A percentile compares a stretch with the other conserved stretches of the same genome.
Conservation (phyloP, 2,888 invertebrate genomes). For the Leuctra nigra region DNA sequence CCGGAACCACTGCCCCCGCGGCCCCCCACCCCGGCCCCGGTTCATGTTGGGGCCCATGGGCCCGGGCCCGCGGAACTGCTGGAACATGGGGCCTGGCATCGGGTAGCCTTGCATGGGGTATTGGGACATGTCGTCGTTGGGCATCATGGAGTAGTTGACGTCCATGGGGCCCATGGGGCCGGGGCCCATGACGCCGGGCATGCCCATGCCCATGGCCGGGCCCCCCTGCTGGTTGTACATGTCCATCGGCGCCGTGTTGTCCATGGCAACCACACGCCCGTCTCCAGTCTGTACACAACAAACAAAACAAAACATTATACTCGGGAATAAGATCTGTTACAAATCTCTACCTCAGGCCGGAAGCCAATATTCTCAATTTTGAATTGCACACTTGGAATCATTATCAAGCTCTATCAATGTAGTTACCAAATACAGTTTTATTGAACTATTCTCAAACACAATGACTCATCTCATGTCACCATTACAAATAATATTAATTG, state of each 20-base stretch:
- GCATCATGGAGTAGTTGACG: constrained; percentile 41
- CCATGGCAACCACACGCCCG: constrained; percentile 30
- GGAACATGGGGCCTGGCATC: constrained; percentile 37
- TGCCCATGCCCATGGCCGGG: constrained; percentile 21
- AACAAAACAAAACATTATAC: neutral
- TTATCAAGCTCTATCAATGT: no score
- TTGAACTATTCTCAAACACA: no score
- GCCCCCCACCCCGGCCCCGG: constrained; percentile 10
- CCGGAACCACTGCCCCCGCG: constrained; percentile 15
- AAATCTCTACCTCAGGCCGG: no score
- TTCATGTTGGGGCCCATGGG: constrained; percentile 34
- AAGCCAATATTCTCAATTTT: no score
- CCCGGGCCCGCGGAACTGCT: constrained; percentile 33
- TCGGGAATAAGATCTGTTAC: no score
- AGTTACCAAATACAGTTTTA: no score
- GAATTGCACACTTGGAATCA: no score
- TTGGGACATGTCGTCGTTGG: constrained; percentile 28
- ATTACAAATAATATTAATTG: no score
- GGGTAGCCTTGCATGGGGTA: constrained; percentile 33
- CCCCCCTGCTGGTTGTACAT: constrained; percentile 26
- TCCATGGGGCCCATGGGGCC: constrained; percentile 6
- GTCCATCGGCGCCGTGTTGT: constrained; percentile 27
- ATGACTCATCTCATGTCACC: no score
- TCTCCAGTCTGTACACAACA: constrained; percentile 31
- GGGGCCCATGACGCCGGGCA: constrained; percentile 15